A percentile compares a stretch with the other conserved stretches of the same genome.
Evolutionary conservation across 1,140 invertebrate species (phyloP).

Genomic region (Achatina immaculata): DNA sequence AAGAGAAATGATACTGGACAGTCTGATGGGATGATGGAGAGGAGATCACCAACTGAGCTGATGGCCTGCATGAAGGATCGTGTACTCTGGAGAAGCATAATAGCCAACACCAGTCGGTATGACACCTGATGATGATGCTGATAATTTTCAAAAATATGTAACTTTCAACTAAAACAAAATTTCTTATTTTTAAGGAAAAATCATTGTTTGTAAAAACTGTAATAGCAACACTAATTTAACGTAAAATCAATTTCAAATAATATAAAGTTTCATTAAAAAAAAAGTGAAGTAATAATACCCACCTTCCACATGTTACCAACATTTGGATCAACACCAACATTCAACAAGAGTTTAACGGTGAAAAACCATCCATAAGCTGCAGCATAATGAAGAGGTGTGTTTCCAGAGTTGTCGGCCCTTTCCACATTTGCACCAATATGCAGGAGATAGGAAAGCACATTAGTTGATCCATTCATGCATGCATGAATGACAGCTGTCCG

Average conservation of each 20-base stretch:
- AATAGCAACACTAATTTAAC: not conserved
- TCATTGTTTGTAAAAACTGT: not conserved
- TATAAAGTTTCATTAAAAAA: too few species aligned
- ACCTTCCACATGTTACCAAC: conserved; percentile 74
- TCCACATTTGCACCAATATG: conserved; percentile 78
- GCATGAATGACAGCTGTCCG: conserved; percentile 74
- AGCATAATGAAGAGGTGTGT: conserved; percentile 86
- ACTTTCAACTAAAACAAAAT: not conserved
- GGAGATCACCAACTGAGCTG: too few species aligned
- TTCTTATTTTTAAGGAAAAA: not conserved
- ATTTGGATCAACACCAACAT: conserved; percentile 71
- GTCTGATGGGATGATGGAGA: too few species aligned
- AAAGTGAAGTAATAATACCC: conserved; percentile 25
- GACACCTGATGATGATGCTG: too few species aligned
- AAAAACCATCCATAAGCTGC: conserved; percentile 77
- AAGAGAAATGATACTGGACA: too few species aligned
- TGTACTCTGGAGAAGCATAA: too few species aligned
- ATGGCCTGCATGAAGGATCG: too few species aligned
- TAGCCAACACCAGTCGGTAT: too few species aligned
- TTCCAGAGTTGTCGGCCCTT: conserved; percentile 78
- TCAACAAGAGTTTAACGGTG: conserved; percentile 71
- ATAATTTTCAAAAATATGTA: not conserved
- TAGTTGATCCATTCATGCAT: conserved; percentile 76
- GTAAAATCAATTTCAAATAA: not conserved
- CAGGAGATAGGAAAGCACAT: conserved; percentile 74